Percentiles rank a stretch among this genome's conserved stretches.
These are phyloP conservation scores for Trichogramma pretiosum DNA, from an alignment of 1,140 invertebrate species.

Conservation along the genomic window DNA sequence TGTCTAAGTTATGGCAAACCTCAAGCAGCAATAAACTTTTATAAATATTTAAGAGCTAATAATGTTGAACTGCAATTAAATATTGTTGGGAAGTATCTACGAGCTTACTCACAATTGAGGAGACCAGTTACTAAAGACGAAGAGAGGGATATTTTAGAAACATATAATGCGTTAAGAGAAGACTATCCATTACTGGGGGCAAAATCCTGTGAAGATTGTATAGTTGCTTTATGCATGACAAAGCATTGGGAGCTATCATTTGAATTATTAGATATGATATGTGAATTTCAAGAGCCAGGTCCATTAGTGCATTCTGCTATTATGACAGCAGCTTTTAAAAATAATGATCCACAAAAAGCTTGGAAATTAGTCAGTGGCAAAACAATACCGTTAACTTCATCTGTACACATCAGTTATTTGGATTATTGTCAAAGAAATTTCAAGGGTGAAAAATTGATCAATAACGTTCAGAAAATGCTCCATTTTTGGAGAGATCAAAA, in stretches of 20 bases:
- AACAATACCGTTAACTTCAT: slow-evolving; percentile 16
- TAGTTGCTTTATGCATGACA: slow-evolving; percentile 54
- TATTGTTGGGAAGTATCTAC: slow-evolving; percentile 47
- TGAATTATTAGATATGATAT: slow-evolving; percentile 52
- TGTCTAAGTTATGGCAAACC: slow-evolving; percentile 40
- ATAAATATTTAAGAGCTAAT: slow-evolving; percentile 45
- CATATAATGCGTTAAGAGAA: slow-evolving; percentile 46
- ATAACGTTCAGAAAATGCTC: slow-evolving; percentile 45
- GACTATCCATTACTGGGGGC: slow-evolving; percentile 52
- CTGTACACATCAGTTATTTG: slow-evolving; percentile 40
- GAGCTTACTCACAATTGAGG: slow-evolving; percentile 23
- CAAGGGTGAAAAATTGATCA: slow-evolving; percentile 34
- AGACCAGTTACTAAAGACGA: slow-evolving; percentile 39
- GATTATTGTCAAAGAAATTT: slow-evolving; percentile 41
- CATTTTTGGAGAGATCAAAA: slow-evolving; percentile 30
- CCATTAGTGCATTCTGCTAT: slow-evolving; percentile 23
- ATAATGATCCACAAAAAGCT: slow-evolving; percentile 47
- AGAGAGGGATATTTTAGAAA: slow-evolving; percentile 46
- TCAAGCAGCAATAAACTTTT: slow-evolving; percentile 48
- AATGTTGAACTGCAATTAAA: slow-evolving; percentile 46
- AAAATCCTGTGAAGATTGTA: slow-evolving; percentile 48
- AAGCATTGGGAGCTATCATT: slow-evolving; percentile 52
- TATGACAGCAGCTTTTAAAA: slow-evolving; percentile 47
- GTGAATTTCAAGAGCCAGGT: slow-evolving; percentile 33
- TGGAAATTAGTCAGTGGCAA: slow-evolving; percentile 43